These are phyloP conservation scores for Sminthopsis crassicaudata DNA, from an alignment of 2,113 vertebrate genomes.

Conservation along the genomic window DNA sequence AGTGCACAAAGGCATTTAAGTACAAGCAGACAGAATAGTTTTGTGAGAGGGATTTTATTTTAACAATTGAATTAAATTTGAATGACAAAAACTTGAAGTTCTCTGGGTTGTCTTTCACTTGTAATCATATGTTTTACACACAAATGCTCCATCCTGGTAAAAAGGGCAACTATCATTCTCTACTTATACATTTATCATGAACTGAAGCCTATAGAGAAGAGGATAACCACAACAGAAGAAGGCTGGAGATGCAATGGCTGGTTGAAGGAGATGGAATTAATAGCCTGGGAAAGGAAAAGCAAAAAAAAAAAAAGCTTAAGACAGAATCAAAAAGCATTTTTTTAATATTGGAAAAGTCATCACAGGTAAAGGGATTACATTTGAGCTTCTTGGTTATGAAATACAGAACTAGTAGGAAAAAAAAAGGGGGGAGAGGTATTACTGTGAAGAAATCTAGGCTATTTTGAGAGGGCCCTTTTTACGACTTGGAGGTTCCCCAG, in stretches of 20 bases:
- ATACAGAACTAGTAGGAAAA: not conserved
- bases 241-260: not conserved
- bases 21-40: slow-evolving; percentile 68
- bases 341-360: not conserved
- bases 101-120: slow-evolving; percentile 77
- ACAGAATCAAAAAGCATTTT: not conserved
- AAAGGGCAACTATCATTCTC: slow-evolving; percentile 68
- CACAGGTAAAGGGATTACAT: not conserved
- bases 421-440: not conserved
- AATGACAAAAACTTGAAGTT: slow-evolving; percentile 75
- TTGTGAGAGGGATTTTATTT: slow-evolving; percentile 60
- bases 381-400: not conserved
- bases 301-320: not conserved
- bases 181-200: slow-evolving; percentile 17
- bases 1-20: slow-evolving; percentile 61
- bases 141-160: slow-evolving; percentile 71
- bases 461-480: not conserved
- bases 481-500: not conserved
- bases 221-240: not conserved
- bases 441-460: not conserved
- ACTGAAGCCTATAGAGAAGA: not conserved
- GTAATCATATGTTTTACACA: slow-evolving; percentile 77
- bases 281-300: not conserved
- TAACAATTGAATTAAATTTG: slow-evolving; percentile 79
- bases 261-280: not conserved